phyloP scores from a whole-genome alignment of 2,797 vertebrate genomes.

The Poeciliopsis paucimaculata region DNA sequence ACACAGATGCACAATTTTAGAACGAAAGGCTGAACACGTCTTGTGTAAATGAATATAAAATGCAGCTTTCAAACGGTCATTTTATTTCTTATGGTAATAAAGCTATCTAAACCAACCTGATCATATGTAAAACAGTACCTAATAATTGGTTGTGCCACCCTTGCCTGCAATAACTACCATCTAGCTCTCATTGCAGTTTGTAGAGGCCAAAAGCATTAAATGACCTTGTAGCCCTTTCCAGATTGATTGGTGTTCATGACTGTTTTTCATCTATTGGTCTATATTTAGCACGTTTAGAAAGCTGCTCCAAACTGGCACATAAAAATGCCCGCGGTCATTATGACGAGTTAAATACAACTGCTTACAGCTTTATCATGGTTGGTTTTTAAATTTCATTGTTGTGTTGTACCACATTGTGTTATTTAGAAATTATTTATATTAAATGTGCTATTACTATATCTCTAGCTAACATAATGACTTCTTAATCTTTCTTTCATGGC shows the following conservation, averaged over 20 bases:
- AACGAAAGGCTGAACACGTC: background rate
- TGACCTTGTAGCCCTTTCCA: background rate
- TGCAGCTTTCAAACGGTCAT: background rate
- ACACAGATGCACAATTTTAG: background rate
- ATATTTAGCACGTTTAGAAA: too few relatives aligned
- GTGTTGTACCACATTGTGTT: too few relatives aligned
- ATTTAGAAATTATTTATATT: too few relatives aligned
- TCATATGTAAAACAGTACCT: background rate
- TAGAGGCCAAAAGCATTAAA: background rate
- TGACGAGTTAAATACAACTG: too few relatives aligned
- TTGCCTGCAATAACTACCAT: background rate
- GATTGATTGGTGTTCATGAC: too few relatives aligned
- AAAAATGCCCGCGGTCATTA: too few relatives aligned
- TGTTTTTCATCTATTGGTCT: background rate
- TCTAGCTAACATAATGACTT: too few relatives aligned
- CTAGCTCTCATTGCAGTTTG: background rate
- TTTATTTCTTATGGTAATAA: background rate
- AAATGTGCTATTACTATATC: too few relatives aligned
- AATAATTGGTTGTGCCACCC: background rate
- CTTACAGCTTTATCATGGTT: too few relatives aligned
- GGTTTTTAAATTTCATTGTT: too few relatives aligned
- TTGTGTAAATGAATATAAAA: background rate
- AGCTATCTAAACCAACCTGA: background rate
- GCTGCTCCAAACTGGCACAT: too few relatives aligned
- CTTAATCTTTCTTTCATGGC: too few relatives aligned